A percentile compares a stretch with the other conserved stretches of the same genome.
Conservation (phyloP, 1,140 invertebrate genomes). For the Drosophila littoralis region DNA sequence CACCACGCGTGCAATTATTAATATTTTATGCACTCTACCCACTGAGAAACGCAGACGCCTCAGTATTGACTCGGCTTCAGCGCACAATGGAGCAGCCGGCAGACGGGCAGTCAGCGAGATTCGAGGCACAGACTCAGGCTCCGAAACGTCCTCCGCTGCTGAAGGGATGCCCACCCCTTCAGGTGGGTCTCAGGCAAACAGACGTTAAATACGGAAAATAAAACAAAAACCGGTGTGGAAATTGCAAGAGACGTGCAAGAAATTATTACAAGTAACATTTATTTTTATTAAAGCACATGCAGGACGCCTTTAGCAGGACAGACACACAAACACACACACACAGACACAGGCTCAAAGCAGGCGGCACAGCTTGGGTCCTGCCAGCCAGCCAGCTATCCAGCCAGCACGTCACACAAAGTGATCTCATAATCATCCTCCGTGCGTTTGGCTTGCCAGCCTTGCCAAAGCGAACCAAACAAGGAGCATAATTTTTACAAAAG, state of each 20-base stretch:
- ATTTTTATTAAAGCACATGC: slow-evolving; percentile 75
- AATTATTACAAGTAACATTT: slow-evolving; percentile 80
- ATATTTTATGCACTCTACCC: slow-evolving; percentile 72
- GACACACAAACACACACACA: background rate
- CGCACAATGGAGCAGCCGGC: slow-evolving; percentile 55
- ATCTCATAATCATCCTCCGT: slow-evolving; percentile 76
- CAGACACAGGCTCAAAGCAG: background rate
- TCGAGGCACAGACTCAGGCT: background rate
- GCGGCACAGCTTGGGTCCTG: slow-evolving; percentile 38
- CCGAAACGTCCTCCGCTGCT: background rate
- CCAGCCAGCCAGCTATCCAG: slow-evolving; percentile 17
- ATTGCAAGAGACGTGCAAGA: slow-evolving; percentile 72
- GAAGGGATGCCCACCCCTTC: background rate
- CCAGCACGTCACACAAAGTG: slow-evolving; percentile 74
- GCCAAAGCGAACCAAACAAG: slow-evolving; percentile 66
- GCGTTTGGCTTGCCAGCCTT: slow-evolving; percentile 69
- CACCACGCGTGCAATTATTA: slow-evolving; percentile 77
- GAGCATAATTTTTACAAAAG: slow-evolving; percentile 72
- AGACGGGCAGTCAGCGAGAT: slow-evolving; percentile 56
- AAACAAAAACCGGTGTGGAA: slow-evolving; percentile 57
- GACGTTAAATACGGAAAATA: slow-evolving; percentile 61
- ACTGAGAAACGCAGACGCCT: slow-evolving; percentile 30
- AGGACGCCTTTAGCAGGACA: slow-evolving; percentile 37
- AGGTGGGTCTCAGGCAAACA: slow-evolving; percentile 26
- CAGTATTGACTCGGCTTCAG: slow-evolving; percentile 33